Evolutionary conservation across 2,113 vertebrate species (phyloP).

Genomic region (Sardina pilchardus): DNA sequence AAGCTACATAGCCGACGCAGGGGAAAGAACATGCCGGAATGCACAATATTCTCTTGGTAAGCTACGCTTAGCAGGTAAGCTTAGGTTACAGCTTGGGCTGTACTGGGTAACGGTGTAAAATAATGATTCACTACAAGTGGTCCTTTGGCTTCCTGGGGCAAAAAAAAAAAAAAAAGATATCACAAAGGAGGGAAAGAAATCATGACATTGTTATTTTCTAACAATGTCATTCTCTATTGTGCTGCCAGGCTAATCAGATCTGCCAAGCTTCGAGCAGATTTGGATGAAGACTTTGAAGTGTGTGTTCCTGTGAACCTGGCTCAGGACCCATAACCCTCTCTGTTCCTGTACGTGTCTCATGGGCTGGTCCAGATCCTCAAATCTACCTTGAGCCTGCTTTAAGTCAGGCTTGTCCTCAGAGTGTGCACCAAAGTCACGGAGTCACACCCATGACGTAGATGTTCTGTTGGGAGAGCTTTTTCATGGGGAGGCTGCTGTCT

Average conservation of each 20-base stretch:
- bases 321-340: not conserved
- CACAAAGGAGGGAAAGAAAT: not conserved
- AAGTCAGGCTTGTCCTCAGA: not conserved
- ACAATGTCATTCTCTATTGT: not conserved
- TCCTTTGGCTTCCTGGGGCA: not conserved
- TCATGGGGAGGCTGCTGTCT: conserved; percentile 67
- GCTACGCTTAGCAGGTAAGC: not conserved
- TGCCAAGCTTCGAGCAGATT: not conserved
- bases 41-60: not conserved
- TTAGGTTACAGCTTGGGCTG: not conserved
- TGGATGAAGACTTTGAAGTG: not conserved
- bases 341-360: not conserved
- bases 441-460: conserved; percentile 14
- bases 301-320: not conserved
- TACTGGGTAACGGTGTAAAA: not conserved
- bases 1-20: not conserved
- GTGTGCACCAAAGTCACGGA: not conserved
- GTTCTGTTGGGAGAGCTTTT: conserved; percentile 59
- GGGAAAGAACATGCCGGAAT: not conserved
- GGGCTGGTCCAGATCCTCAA: not conserved
- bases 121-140: not conserved
- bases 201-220: too few relatives aligned
- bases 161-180: not conserved
- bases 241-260: not conserved
- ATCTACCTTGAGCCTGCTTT: not conserved